Conservation (phyloP, 1,140 invertebrate species). For the Arctopsyche grandis region DNA sequence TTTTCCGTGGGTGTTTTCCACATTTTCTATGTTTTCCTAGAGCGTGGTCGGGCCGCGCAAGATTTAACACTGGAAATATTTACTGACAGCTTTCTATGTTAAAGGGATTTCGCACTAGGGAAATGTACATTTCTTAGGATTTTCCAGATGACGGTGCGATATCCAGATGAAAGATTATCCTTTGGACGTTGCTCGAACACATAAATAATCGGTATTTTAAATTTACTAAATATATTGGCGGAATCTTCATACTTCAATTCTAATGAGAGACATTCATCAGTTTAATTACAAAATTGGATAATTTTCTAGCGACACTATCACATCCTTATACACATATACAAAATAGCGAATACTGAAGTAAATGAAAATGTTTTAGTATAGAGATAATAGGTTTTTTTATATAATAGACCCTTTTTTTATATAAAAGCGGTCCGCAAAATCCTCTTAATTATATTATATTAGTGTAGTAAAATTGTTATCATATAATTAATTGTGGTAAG, state of each 20-base stretch:
- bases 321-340: no score
- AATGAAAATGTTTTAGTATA: no score
- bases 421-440: no score
- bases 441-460: no score
- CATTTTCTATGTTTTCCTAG: neutral
- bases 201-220: neutral
- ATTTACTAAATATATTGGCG: neutral
- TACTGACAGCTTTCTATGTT: slow-evolving; percentile 52
- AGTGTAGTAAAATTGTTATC: no score
- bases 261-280: no score
- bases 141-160: slow-evolving; percentile 42
- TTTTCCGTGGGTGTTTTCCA: neutral
- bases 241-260: neutral
- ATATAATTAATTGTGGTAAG: no score
- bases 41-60: neutral
- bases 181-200: neutral
- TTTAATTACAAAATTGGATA: no score
- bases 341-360: no score
- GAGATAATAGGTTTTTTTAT: no score
- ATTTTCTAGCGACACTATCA: no score
- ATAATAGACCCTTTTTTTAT: no score
- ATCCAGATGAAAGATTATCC: slow-evolving; percentile 24
- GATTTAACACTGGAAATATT: slow-evolving; percentile 44
- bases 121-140: slow-evolving; percentile 44
- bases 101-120: slow-evolving; percentile 36